Evolutionary conservation across 1,140 invertebrate species (phyloP).

Genomic region (Cherax destructor): DNA sequence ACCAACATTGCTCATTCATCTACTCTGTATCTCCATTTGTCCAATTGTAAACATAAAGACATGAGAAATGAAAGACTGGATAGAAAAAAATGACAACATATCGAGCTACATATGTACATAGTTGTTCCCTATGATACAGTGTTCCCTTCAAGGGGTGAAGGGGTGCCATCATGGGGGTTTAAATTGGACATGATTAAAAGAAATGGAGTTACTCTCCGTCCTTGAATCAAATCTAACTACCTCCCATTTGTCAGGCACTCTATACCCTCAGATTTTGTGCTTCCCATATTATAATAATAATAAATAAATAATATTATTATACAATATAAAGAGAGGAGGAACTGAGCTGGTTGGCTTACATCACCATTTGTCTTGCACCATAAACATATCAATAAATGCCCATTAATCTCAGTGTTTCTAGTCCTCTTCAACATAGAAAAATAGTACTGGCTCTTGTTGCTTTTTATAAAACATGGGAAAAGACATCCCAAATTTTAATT

Average conservation of each 20-base stretch:
- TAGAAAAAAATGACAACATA: neutral
- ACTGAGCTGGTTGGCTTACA: conserved; percentile 26
- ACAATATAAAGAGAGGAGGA: conserved; percentile 36
- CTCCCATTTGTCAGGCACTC: too few relatives aligned
- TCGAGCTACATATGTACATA: conserved; percentile 31
- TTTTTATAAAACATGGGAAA: neutral
- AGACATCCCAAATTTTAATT: neutral
- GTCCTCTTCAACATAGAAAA: neutral
- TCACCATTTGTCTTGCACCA: conserved; percentile 13
- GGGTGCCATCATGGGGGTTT: too few relatives aligned
- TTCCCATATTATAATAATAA: too few relatives aligned
- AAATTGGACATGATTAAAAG: too few relatives aligned
- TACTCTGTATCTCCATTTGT: neutral
- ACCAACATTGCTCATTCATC: neutral
- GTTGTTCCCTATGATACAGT: conserved; percentile 33
- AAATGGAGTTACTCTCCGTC: too few relatives aligned
- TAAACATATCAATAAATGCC: conserved; percentile 26
- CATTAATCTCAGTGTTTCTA: conserved; percentile 22
- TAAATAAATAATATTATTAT: too few relatives aligned
- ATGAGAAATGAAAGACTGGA: conserved; percentile 24
- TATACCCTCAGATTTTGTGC: too few relatives aligned
- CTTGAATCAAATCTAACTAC: too few relatives aligned
- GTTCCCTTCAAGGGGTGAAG: too few relatives aligned
- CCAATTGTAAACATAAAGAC: neutral
- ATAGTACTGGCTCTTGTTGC: neutral